Evolutionary conservation across 2,113 vertebrate genomes (phyloP).

Genomic region (Catharus minimus): DNA sequence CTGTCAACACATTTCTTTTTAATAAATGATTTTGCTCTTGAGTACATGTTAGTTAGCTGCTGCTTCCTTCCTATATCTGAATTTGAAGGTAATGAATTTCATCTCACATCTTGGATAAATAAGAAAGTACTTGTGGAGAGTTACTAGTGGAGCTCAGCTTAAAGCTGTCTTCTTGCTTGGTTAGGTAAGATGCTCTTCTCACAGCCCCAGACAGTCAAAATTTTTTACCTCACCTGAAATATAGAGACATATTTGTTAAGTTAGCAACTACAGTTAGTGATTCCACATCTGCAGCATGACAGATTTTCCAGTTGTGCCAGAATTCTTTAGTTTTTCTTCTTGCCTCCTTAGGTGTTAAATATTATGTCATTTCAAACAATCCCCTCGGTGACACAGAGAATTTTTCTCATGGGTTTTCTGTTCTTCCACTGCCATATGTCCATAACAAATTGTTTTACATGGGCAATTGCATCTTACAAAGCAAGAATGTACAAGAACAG

Average conservation of each 20-base stretch:
- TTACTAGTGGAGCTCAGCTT: background rate
- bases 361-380: background rate
- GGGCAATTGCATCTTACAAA: conserved; percentile 27
- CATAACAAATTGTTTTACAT: conserved; percentile 43
- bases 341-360: background rate
- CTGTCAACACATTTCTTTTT: background rate
- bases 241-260: background rate
- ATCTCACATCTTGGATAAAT: background rate
- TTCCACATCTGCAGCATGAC: background rate
- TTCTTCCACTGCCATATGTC: conserved; percentile 19
- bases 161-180: background rate
- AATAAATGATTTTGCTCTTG: background rate
- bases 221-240: background rate
- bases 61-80: background rate
- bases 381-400: background rate
- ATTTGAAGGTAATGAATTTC: background rate
- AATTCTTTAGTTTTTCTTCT: background rate
- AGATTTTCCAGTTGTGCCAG: background rate
- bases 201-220: background rate
- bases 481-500: background rate
- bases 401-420: conserved; percentile 16
- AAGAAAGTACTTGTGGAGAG: background rate
- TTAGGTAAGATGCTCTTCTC: background rate
- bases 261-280: background rate
- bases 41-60: background rate